These are phyloP conservation scores for Wasmannia auropunctata DNA, from an alignment of 1,140 invertebrate species.

Conservation along the genomic window DNA sequence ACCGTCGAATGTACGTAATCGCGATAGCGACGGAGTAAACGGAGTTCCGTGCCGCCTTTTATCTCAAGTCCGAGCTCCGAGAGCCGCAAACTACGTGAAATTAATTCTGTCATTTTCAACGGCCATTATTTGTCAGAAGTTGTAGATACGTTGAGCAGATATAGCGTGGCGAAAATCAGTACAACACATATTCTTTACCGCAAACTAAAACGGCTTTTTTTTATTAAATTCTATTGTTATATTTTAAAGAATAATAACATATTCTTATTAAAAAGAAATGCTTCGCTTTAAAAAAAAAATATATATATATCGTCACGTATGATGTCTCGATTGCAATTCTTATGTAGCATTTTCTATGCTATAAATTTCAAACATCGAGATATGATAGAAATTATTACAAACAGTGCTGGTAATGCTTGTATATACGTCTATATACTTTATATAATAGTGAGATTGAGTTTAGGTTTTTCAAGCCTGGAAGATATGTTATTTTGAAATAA, in stretches of 20 bases:
- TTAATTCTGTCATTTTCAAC: constrained; percentile 30
- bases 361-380: not conserved
- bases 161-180: not conserved
- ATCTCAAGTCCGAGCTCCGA: not conserved
- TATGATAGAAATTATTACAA: not conserved
- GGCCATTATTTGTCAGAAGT: not conserved
- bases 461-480: not conserved
- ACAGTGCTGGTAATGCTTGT: not conserved
- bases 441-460: not conserved
- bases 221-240: not conserved
- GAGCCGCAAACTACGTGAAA: not conserved
- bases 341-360: not conserved
- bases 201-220: not conserved
- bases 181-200: not conserved
- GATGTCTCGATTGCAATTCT: not conserved
- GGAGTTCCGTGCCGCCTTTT: constrained; percentile 1
- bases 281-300: not conserved
- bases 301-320: not conserved
- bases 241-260: not conserved
- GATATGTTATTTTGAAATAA: not conserved
- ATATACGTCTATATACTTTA: too few species aligned
- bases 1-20: constrained; percentile 2
- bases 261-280: not conserved
- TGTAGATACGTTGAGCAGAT: not conserved
- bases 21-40: not conserved